Evolutionary conservation across 2,888 invertebrate species (phyloP).

Genomic region (Schizaphis graminum): DNA sequence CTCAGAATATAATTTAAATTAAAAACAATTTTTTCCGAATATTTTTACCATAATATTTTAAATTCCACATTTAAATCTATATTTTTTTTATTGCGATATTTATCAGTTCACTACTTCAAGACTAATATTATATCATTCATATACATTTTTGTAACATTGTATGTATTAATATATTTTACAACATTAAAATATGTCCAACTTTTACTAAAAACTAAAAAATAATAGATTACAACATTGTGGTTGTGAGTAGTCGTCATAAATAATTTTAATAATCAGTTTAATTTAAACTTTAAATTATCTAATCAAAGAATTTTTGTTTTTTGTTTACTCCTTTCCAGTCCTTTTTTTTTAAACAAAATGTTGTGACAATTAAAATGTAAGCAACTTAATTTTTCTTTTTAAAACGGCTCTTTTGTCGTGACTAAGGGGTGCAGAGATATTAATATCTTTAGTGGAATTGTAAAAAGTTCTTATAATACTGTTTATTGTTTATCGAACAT

Average conservation of each 20-base stretch:
- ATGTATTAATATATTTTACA: neutral
- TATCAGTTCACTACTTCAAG: neutral
- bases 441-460: neutral
- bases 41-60: neutral
- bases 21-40: neutral
- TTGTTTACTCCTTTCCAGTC: neutral
- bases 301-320: neutral
- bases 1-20: neutral
- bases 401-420: neutral
- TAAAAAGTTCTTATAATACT: neutral
- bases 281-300: neutral
- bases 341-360: neutral
- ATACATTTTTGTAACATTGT: neutral
- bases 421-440: neutral
- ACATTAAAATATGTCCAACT: neutral
- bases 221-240: neutral
- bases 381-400: neutral
- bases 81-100: neutral
- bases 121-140: neutral
- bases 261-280: neutral
- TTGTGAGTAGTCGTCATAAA: neutral
- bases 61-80: no score
- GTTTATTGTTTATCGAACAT: neutral
- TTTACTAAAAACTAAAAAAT: neutral
- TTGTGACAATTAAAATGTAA: neutral